A percentile compares a stretch with the other conserved stretches of the same genome.
phyloP scores from a whole-genome alignment of 2,113 vertebrate genomes.

The Halichoerus grypus region DNA sequence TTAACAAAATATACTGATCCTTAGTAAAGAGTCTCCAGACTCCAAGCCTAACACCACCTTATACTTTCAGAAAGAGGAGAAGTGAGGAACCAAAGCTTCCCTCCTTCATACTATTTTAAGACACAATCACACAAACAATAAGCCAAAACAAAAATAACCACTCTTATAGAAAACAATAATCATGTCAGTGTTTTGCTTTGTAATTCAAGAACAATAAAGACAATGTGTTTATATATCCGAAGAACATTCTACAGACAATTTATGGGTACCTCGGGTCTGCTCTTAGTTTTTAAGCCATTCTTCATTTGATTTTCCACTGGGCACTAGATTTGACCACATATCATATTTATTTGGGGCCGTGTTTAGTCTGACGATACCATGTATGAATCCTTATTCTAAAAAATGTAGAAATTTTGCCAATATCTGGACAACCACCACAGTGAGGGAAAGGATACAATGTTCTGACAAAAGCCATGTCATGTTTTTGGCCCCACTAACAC shows the following conservation, averaged over 20 bases:
- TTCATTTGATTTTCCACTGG: slow-evolving; percentile 11
- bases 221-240: neutral
- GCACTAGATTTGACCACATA: neutral
- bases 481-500: neutral
- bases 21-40: neutral
- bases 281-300: neutral
- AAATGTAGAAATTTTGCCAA: neutral
- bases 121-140: neutral
- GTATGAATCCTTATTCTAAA: neutral
- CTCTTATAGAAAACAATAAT: neutral
- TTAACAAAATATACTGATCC: neutral
- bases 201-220: neutral
- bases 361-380: neutral
- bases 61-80: neutral
- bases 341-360: neutral
- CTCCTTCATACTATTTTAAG: neutral
- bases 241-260: neutral
- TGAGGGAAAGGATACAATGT: neutral
- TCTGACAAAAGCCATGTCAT: neutral
- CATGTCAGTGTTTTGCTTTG: neutral
- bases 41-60: neutral
- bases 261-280: neutral
- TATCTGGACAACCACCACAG: neutral
- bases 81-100: neutral
- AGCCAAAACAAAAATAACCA: neutral